Base-by-base conservation (phyloP, 2,888 invertebrate genomes). In the Protula sp. region DNA sequence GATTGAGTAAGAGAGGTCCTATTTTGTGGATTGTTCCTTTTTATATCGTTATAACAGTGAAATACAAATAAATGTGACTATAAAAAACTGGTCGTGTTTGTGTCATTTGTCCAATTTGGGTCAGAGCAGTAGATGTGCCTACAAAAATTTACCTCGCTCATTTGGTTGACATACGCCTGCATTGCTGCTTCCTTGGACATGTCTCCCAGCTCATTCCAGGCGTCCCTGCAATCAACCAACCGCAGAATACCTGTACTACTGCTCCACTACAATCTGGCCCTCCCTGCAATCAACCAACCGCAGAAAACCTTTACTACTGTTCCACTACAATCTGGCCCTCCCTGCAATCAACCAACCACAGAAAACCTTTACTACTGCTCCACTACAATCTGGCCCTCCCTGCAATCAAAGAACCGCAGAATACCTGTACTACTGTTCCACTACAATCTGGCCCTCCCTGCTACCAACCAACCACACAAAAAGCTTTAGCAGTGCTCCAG, bases 201-300 rank as follows among this genome's bases (percentile, higher is more conserved):
- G 55, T 55, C 55, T 3, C 38, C 55, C 55, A 55, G 26, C 14
- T 30, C 38, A 24, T 55, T 55, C 55, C 55, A 55, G 9, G 55
- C 55, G 26, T 55, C 29, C 55, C 55, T 55, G 38, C 55, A 55
- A 31, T 22, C 5, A 38, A n/a, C n/a, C n/a, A n/a, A 53, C 29
- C 9, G 53, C 53, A 3, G 24, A 26, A 24, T 53, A 26, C 27
- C 9, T 29, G 27, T 5, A 27, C 53, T 28, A 28, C 28, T 53
- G 28, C 4, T 22, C 53, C 53, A 53, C 24, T 26, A 9, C 53
- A 22, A 28, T 53, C 53, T 29, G 29, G 9, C 28, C 53, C 14
- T 53, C 24, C 53, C 53, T 53, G 29, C 53, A 53, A 27, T 28
- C 4, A 28, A n/a, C n/a, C n/a, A n/a, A 53, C 29, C 9, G 53